Evolutionary conservation across 2,888 invertebrate species (phyloP).

Genomic region (Neoaliturus tenellus): DNA sequence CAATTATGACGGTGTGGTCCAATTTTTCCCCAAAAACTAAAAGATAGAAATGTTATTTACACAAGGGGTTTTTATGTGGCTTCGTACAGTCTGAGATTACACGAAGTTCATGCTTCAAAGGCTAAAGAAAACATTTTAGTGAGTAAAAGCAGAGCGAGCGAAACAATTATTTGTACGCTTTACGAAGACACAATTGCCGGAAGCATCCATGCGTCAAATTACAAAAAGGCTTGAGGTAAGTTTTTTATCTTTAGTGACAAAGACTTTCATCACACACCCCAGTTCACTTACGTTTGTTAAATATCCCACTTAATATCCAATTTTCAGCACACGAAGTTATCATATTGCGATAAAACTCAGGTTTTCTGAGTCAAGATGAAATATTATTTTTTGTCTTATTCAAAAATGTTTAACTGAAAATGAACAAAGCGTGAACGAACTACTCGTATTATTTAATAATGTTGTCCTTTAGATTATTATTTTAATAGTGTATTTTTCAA

Average conservation of each 20-base stretch:
- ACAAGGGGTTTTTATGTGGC: background rate
- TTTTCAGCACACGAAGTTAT: no score
- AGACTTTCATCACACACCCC: slow-evolving; percentile 3
- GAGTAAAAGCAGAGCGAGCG: background rate
- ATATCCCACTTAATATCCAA: background rate
- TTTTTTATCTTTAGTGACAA: slow-evolving; percentile 14
- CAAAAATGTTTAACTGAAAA: no score
- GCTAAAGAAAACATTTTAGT: background rate
- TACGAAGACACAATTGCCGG: slow-evolving; percentile 10
- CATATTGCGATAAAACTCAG: no score
- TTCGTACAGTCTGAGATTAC: background rate
- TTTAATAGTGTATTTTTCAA: no score
- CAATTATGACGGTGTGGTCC: no score
- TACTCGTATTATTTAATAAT: no score
- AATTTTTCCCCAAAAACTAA: no score
- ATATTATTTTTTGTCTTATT: no score
- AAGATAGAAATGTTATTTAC: background rate
- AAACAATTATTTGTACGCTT: slow-evolving; percentile 11
- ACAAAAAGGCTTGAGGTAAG: slow-evolving; percentile 4
- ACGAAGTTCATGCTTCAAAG: background rate
- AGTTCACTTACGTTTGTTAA: background rate
- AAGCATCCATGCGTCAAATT: slow-evolving; percentile 23
- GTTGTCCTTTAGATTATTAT: no score
- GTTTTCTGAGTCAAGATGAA: no score
- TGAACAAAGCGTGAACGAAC: no score